Percentiles rank a stretch among this genome's conserved stretches.
These are phyloP conservation scores for Hydractinia symbiolongicarpus DNA, from an alignment of 30 jellyfish, hydroid and myxozoan species.

Conservation along the genomic window DNA sequence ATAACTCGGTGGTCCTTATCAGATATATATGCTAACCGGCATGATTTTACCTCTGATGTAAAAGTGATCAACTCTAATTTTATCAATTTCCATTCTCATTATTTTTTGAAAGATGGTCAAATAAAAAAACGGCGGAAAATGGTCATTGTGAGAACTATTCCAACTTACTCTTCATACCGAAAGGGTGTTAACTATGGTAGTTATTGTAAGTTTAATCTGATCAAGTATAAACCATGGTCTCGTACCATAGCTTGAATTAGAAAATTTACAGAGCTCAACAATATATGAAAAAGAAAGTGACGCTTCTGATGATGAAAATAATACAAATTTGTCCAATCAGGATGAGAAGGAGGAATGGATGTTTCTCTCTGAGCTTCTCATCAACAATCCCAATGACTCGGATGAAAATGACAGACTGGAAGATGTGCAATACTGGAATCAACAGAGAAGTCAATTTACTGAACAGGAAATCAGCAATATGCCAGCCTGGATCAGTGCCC, in stretches of 20 bases:
- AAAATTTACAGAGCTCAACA: slow-evolving; percentile 23
- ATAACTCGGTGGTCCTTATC: slow-evolving; percentile 7
- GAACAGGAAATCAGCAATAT: background rate
- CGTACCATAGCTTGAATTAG: background rate
- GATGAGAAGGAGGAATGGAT: slow-evolving; percentile 41
- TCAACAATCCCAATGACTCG: background rate
- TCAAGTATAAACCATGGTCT: slow-evolving; percentile 31
- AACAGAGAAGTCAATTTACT: slow-evolving; percentile 23
- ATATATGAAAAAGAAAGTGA: slow-evolving; percentile 20
- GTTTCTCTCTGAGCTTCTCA: slow-evolving; percentile 34
- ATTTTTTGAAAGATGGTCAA: slow-evolving; percentile 18
- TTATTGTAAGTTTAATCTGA: slow-evolving; percentile 27
- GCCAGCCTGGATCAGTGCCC: slow-evolving; percentile 37
- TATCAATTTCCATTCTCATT: slow-evolving; percentile 29
- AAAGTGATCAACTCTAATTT: slow-evolving; percentile 10
- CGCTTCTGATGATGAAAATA: slow-evolving; percentile 2
- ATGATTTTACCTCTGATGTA: background rate
- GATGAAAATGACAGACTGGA: background rate
- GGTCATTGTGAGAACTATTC: slow-evolving; percentile 17
- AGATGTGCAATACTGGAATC: slow-evolving; percentile 4
- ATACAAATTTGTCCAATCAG: slow-evolving; percentile 8
- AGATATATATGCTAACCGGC: slow-evolving; percentile 37
- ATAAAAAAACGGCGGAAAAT: slow-evolving; percentile 8
- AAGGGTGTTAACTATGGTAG: slow-evolving; percentile 21
- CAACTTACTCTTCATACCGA: slow-evolving; percentile 27